Conservation (phyloP, 2,888 invertebrate genomes). For the Syrista parreyssii region DNA sequence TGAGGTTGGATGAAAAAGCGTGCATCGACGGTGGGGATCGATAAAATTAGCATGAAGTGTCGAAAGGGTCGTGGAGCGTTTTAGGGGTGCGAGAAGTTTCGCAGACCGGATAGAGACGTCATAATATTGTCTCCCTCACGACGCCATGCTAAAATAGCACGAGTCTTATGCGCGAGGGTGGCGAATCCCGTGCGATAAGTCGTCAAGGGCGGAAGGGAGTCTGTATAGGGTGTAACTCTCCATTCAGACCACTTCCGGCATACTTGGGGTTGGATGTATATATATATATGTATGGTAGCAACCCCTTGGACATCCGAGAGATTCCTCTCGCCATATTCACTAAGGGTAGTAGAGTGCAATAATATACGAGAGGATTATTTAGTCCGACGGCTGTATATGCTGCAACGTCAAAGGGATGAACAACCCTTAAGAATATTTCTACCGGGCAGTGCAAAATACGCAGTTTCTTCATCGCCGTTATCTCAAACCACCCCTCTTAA, state of each 20-base stretch:
- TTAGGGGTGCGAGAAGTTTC: conserved; percentile 27
- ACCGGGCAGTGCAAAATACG: too few relatives aligned
- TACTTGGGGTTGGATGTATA: background rate
- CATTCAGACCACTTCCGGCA: conserved; percentile 36
- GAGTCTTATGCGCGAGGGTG: conserved; percentile 23
- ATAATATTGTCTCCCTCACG: conserved; percentile 56
- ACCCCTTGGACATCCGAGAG: too few relatives aligned
- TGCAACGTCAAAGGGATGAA: background rate
- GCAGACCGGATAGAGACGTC: conserved; percentile 53
- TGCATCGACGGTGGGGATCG: conserved; percentile 33
- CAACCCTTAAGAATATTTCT: background rate
- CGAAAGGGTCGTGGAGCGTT: conserved; percentile 11
- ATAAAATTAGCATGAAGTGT: conserved; percentile 54
- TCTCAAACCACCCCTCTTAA: too few relatives aligned
- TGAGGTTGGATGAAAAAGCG: too few relatives aligned
- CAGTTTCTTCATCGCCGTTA: too few relatives aligned
- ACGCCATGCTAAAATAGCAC: conserved; percentile 49
- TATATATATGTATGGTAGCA: too few relatives aligned
- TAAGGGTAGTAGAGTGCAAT: too few relatives aligned
- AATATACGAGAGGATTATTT: too few relatives aligned
- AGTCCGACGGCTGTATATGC: too few relatives aligned
- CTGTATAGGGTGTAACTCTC: conserved; percentile 44
- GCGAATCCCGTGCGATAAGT: background rate
- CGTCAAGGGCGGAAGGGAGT: conserved; percentile 32
- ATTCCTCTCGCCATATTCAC: too few relatives aligned